A percentile compares a stretch with the other conserved stretches of the same genome.
These are phyloP conservation scores for Monopis laevigella DNA, from an alignment of 2,888 invertebrate genomes.

Conservation along the genomic window DNA sequence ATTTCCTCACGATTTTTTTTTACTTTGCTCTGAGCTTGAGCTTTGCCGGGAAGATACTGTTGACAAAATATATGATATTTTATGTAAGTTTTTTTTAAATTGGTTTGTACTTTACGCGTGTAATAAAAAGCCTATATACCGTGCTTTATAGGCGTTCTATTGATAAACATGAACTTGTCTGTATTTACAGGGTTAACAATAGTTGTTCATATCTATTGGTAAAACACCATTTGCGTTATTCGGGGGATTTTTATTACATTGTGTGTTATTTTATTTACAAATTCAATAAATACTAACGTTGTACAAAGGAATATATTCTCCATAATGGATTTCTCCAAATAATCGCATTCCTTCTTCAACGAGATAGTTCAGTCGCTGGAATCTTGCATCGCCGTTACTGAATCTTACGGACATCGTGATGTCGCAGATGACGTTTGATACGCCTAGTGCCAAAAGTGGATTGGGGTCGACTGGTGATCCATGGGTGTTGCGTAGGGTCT, in stretches of 20 bases:
- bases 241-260: too few relatives aligned
- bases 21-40: slow-evolving; percentile 69
- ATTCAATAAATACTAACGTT: slow-evolving; percentile 47
- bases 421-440: slow-evolving; percentile 91
- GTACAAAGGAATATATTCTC: slow-evolving; percentile 85
- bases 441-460: slow-evolving; percentile 79
- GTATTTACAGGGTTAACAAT: too few relatives aligned
- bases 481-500: slow-evolving; percentile 69
- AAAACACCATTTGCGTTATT: too few relatives aligned
- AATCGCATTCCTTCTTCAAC: slow-evolving; percentile 92
- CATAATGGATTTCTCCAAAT: slow-evolving; percentile 83
- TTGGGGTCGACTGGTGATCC: slow-evolving; percentile 80
- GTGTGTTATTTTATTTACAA: slow-evolving; percentile 50
- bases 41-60: slow-evolving; percentile 70
- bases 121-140: too few relatives aligned
- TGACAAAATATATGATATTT: slow-evolving; percentile 16
- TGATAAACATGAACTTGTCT: too few relatives aligned
- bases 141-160: too few relatives aligned
- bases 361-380: slow-evolving; percentile 82
- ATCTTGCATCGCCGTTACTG: slow-evolving; percentile 78
- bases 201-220: too few relatives aligned
- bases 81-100: slow-evolving; percentile 38
- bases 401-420: slow-evolving; percentile 91
- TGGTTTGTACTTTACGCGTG: too few relatives aligned
- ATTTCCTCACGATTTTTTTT: slow-evolving; percentile 83